Conservation (phyloP, 2,888 invertebrate genomes). For the Drosophila cognata region DNA sequence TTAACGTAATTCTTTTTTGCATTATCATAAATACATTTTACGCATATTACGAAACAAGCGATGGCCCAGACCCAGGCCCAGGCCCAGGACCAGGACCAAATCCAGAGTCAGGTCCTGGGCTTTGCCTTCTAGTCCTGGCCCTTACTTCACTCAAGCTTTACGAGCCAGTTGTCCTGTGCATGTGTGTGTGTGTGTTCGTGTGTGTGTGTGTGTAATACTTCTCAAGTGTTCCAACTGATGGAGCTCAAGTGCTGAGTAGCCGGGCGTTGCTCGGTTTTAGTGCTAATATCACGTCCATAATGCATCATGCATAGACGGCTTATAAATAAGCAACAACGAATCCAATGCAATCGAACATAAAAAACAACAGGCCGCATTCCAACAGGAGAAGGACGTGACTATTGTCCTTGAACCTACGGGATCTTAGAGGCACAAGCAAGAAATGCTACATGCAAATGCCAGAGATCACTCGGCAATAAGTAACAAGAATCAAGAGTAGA, state of each 20-base stretch:
- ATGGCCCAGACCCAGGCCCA: constrained; percentile 5
- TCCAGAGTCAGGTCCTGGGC: constrained; percentile 7
- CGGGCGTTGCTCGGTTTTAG: constrained; percentile 45
- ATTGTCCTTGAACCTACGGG: neutral
- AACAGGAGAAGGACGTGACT: neutral
- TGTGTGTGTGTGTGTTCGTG: constrained; percentile 3
- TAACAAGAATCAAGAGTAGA: neutral
- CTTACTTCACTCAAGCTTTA: constrained; percentile 33
- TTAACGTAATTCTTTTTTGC: constrained; percentile 81
- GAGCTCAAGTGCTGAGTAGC: constrained; percentile 28
- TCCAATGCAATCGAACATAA: constrained; percentile 39
- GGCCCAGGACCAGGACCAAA: constrained; percentile 4
- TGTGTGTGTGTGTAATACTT: constrained; percentile 12
- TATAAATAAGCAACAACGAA: constrained; percentile 49
- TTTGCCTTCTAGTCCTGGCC: neutral
- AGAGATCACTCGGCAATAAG: neutral
- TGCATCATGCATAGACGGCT: constrained; percentile 58
- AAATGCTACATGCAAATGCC: neutral
- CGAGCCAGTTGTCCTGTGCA: constrained; percentile 24
- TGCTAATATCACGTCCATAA: constrained; percentile 62
- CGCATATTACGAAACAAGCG: constrained; percentile 73
- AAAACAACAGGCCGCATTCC: constrained; percentile 17
- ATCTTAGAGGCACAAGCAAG: neutral
- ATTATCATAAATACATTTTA: constrained; percentile 83
- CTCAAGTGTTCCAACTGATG: constrained; percentile 43